Evolutionary conservation across 1,140 invertebrate genomes (phyloP).

Genomic region (Micrasema minimum): DNA sequence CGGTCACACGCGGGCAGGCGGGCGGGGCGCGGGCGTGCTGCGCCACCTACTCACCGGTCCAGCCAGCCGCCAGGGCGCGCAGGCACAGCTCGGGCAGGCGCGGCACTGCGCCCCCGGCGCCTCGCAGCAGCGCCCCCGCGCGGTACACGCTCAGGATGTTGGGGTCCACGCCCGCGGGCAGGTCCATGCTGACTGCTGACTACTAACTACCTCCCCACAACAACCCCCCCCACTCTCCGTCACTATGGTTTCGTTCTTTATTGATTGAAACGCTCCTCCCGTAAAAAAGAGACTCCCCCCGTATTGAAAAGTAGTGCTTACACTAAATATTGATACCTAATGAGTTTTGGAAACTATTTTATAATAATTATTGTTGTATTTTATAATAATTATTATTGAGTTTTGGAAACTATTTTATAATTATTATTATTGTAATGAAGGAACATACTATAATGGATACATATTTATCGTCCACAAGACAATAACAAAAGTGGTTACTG

Average conservation of each 20-base stretch:
- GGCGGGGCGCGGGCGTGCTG: too few species aligned
- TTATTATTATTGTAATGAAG: too few species aligned
- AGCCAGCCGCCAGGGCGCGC: constrained; percentile 34
- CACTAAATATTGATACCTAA: not conserved
- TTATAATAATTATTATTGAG: not conserved
- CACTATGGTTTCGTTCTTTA: not conserved
- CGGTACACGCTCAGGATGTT: constrained; percentile 36
- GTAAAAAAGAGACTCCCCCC: too few species aligned
- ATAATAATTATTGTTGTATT: not conserved
- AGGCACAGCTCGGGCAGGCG: constrained; percentile 39
- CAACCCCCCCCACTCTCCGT: not conserved
- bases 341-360: not conserved
- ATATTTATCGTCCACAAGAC: too few species aligned
- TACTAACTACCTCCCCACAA: not conserved
- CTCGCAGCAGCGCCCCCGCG: constrained; percentile 31
- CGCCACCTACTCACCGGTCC: constrained; percentile 21
- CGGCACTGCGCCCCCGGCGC: constrained; percentile 12
- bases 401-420: not conserved
- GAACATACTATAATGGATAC: too few species aligned
- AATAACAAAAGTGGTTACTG: too few species aligned
- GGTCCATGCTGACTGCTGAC: constrained; percentile 26
- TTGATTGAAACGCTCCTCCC: too few species aligned
- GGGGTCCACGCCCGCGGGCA: constrained; percentile 35
- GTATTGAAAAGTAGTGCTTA: not conserved
- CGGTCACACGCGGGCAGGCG: not conserved